Base-by-base conservation (phyloP, 2,888 invertebrate genomes). In the Sericinus montela region DNA sequence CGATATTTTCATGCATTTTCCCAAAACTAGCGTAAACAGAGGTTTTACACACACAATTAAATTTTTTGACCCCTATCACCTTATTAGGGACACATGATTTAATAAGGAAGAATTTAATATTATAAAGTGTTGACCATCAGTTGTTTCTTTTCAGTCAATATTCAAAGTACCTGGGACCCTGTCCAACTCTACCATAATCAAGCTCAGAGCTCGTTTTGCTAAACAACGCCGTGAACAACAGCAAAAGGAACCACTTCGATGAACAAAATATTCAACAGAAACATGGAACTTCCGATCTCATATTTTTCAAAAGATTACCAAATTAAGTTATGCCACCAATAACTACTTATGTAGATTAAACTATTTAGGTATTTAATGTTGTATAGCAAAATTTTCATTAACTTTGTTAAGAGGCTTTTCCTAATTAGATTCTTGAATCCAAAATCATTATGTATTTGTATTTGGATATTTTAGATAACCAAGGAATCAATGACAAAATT, bases 101-200 rank as follows among this genome's bases (percentile, higher is more conserved):
- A 3, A 3, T 19, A 19, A 19, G 5, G 5, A 3, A 2, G 5
- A 3, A 19, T 19, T 19, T 19, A 3, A 19, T 19, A 19, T 3
- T 19, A 19, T 19, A 19, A 19, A 19, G n/a, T 19, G 19, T 19
- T 19, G 19, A 19, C 2, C 2, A 19, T 19, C 2, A 19, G 19
- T 39, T 47, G 53, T 38, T 66, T 65, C 59, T 62, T 66, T 91
- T 45, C 88, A 95, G 94, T 91, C 93, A 67, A 94, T 96, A 73
- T 97, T 97, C 80, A 93, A 92, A 84, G 91, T 94, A 72, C 94
- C 95, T 61, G 95, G 95, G 51, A 93, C 94, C 38, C 88, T 97
- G 65, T 92, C 94, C 37, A 91, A 91, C 61, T 82, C 90, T 36
- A 91, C 90, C 50, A 92, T 95, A 63, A 74, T 89, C 40, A 93